phyloP scores from a whole-genome alignment of 2,888 invertebrate species.

The Drosophila percnosoma region DNA sequence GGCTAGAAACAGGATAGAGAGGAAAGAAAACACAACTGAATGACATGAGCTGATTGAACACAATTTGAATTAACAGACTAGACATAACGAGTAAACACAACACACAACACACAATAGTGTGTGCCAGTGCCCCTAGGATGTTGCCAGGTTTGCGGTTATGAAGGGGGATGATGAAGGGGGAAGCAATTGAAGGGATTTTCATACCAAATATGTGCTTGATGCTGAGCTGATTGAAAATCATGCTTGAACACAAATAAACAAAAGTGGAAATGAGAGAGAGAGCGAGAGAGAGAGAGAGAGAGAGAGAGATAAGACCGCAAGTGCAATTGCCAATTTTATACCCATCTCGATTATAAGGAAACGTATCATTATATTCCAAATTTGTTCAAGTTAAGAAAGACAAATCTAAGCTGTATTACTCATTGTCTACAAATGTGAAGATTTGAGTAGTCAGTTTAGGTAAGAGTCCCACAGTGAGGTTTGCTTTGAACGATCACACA shows the following conservation, averaged over 20 bases:
- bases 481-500: not conserved
- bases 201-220: not conserved
- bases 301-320: not conserved
- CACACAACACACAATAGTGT: not conserved
- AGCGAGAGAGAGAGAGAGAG: not conserved
- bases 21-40: not conserved
- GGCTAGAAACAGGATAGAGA: constrained; percentile 1
- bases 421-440: not conserved
- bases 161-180: not conserved
- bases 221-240: not conserved
- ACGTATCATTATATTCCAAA: not conserved
- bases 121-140: not conserved
- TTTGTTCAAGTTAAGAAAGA: not conserved
- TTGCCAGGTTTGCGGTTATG: not conserved
- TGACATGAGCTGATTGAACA: constrained; percentile 50
- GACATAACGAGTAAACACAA: constrained; percentile 17
- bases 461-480: not conserved
- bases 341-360: too few species aligned
- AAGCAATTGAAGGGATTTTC: not conserved
- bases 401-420: not conserved
- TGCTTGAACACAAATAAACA: not conserved
- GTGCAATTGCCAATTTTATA: not conserved
- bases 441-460: not conserved
- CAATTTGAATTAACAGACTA: constrained; percentile 44
- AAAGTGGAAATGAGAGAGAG: not conserved